Evolutionary conservation across 2,113 vertebrate genomes (phyloP).

Genomic region (Aramus guarauna): DNA sequence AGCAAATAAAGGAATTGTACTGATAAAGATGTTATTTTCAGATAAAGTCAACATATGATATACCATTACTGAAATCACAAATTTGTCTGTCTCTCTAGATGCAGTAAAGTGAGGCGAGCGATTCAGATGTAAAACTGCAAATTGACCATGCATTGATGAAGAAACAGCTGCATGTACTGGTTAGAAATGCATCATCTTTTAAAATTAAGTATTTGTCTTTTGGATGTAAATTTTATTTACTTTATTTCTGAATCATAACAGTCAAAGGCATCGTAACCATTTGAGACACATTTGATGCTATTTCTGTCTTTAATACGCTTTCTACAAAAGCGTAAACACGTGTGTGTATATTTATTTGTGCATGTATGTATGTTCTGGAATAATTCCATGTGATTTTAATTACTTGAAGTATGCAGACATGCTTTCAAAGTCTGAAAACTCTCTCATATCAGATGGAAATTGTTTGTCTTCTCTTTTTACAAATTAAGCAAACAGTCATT

Average conservation of each 20-base stretch:
- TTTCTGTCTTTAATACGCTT: background rate
- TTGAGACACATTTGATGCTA: background rate
- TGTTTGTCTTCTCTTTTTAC: background rate
- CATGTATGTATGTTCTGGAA: background rate
- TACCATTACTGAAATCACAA: background rate
- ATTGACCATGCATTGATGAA: background rate
- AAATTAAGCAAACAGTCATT: background rate
- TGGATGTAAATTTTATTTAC: background rate
- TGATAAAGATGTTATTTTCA: background rate
- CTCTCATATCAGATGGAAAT: background rate
- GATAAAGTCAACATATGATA: background rate
- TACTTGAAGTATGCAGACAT: background rate
- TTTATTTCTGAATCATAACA: background rate
- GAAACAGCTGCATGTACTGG: slow-evolving; percentile 4
- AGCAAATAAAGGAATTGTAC: background rate
- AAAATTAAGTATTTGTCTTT: background rate
- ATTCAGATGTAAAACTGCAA: background rate
- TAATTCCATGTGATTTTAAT: background rate
- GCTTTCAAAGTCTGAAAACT: background rate
- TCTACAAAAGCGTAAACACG: background rate
- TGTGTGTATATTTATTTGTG: background rate
- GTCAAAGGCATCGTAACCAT: background rate
- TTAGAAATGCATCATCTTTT: slow-evolving; percentile 32
- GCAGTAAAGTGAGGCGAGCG: background rate
- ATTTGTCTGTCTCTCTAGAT: slow-evolving; percentile 37